Evolutionary conservation across 2,113 vertebrate genomes (phyloP), one percentile per base, ranked within the genome.

Genomic region (Scomber colias): DNA sequence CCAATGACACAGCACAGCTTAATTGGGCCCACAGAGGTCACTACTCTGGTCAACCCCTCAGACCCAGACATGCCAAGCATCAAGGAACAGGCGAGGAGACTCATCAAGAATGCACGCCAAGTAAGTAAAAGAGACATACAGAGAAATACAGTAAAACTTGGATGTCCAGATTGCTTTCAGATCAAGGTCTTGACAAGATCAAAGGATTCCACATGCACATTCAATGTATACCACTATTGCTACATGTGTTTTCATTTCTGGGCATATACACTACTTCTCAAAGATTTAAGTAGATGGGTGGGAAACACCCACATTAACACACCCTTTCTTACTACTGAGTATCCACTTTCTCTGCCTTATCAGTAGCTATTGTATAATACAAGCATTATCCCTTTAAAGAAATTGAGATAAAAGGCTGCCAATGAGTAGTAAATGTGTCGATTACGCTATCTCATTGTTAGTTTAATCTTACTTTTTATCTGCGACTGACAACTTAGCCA

Each of bases 61-160:
- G 96, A 97, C 0, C 95, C 97, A 0, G 97, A 99, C 81, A 97
- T 96, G 81, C 97, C 97, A 16, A 98, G 96, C 93, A 99, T 99
- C 78, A 99, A 99, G 88, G 96, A 99, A 17, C 97, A 98, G 71
- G 96, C 97, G 1, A 95, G 97, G 8, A 95, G 97, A 73, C 97
- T 99, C 91, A 99, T 99, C 69, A 97, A 98, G 67, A 96, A 95
- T 1, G 98, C 98, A 62, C 95, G 96, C 19, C 97, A 99, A 93
- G 98, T 99, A 69, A 92, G 92, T 84, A 12, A 24, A 80, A 77
- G 19, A 24, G 51, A 55, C 11, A 4, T 30, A 35, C n/a, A 11
- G 3, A 17, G 4, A 21, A 13, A 63, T 35, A 15, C 35, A 54
- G 15, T 30, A 44, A 53, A 66, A 87, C 66, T 17, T 60, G 73